Evolutionary conservation across 1,140 invertebrate genomes (phyloP), one percentile per base, ranked within the genome.

Genomic region (Oryzaephilus surinamensis): DNA sequence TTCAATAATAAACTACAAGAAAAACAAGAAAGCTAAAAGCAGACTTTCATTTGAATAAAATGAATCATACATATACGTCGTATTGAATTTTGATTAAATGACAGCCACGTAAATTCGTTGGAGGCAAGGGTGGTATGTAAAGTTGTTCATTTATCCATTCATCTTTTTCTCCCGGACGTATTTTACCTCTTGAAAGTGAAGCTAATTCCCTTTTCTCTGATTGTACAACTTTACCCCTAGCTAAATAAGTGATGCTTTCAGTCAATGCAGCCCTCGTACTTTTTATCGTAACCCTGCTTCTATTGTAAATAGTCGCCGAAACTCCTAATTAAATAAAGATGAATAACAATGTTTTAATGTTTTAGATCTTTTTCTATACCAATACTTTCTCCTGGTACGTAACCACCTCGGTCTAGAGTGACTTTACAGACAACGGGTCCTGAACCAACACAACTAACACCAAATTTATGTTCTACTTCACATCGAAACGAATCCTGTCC

Each of bases 81-180:
- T 97, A 97, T 50, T 91, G 79, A 43, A 97, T 88, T 58, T 86
- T 80, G 51, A 97, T 96, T 41, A 97, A 75, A 63, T 92, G 86
- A 61, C 92, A 97, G 23, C 91, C 92, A 43, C 90, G 71, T n/a
- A 97, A 69, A 70, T 94, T 92, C 13, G 92, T 96, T 7, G 94
- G 94, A 29, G 92, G 92, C 45, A 97, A 65, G 12, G 93, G 89
- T 38, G 93, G 92, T 38, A 97, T 87, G 60, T 91, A 90, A 31
- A 96, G 74, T 60, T 89, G 80, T 63, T 94, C 89, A 57, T 84
- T 85, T 27, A 79, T 73, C 89, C 89, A 96, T 61, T 86, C 79
- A 57, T 90, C 86, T 26, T 74, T 76, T 46, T 79, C 80, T 4
- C 83, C 83, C 1, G 86, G 74, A 33, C 81, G 73, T 34, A 91